Evolutionary conservation across 2,888 invertebrate species (phyloP).

Genomic region (Hirtodrosophila histrioides): DNA sequence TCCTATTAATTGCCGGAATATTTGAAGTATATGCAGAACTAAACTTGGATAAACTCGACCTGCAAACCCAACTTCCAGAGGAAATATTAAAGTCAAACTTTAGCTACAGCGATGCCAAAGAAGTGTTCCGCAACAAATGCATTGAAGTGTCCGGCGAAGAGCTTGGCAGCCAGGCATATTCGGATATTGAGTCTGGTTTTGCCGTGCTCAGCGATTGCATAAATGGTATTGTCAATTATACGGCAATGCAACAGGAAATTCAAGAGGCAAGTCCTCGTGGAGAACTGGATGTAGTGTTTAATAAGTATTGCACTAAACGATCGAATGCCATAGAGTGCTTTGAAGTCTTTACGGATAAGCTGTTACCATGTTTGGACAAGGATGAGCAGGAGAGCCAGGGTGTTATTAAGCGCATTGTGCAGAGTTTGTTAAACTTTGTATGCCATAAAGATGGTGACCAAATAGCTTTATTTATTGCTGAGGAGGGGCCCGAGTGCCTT

Average conservation of each 20-base stretch:
- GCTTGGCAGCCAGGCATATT: conserved; percentile 85
- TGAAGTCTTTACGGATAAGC: conserved; percentile 85
- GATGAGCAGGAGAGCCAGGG: conserved; percentile 87
- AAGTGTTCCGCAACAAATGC: conserved; percentile 88
- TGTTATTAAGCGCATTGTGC: conserved; percentile 88
- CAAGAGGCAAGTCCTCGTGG: conserved; percentile 89
- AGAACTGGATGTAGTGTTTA: conserved; percentile 89
- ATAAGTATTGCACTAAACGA: conserved; percentile 89
- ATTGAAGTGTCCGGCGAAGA: conserved; percentile 86
- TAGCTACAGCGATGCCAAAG: conserved; percentile 85
- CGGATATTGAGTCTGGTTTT: conserved; percentile 85
- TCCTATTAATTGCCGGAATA: conserved; percentile 19
- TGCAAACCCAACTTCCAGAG: conserved; percentile 72
- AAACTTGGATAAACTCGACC: conserved; percentile 59
- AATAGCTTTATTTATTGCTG: conserved; percentile 92
- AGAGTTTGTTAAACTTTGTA: conserved; percentile 89
- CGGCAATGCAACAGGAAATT: conserved; percentile 87
- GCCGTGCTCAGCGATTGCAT: conserved; percentile 86
- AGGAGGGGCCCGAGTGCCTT: conserved; percentile 92
- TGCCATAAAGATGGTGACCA: conserved; percentile 93
- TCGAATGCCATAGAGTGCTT: conserved; percentile 85
- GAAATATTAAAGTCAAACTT: conserved; percentile 76
- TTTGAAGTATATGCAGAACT: conserved; percentile 37
- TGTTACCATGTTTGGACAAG: conserved; percentile 87
- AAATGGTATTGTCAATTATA: conserved; percentile 86